Percentiles rank a stretch among this genome's conserved stretches.
Conservation (phyloP, 2,888 invertebrate genomes). For the Dioctria rufipes region DNA sequence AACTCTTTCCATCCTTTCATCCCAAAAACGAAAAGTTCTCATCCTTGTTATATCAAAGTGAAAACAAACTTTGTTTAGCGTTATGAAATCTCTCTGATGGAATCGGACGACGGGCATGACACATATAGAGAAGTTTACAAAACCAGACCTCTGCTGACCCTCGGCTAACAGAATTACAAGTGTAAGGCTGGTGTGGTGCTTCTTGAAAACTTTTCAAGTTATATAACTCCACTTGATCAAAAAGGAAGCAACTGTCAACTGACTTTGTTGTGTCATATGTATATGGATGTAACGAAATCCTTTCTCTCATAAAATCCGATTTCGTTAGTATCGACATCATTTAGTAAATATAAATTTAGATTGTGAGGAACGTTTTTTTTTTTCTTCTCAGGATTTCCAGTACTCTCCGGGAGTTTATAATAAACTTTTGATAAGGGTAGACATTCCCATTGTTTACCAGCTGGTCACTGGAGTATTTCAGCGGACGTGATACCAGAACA, state of each 20-base stretch:
- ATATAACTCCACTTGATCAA: slow-evolving; percentile 1
- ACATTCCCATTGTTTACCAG: slow-evolving; percentile 39
- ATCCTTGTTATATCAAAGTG: background rate
- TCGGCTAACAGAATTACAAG: slow-evolving; percentile 24
- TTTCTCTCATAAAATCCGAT: background rate
- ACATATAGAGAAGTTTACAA: background rate
- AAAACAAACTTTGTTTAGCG: slow-evolving; percentile 13
- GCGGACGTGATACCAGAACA: background rate
- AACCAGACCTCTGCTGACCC: background rate
- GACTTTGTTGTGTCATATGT: slow-evolving; percentile 5
- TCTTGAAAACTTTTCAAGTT: slow-evolving; percentile 22
- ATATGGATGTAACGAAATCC: background rate
- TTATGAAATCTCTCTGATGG: slow-evolving; percentile 9
- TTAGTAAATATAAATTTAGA: slow-evolving; percentile 25
- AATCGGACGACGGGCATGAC: background rate
- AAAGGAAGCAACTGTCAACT: slow-evolving; percentile 37
- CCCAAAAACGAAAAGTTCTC: background rate
- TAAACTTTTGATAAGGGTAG: slow-evolving; percentile 44
- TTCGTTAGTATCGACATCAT: background rate
- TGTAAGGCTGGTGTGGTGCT: background rate
- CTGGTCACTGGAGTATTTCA: slow-evolving; percentile 12
- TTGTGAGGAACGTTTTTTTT: slow-evolving; percentile 12
- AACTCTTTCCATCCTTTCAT: background rate
- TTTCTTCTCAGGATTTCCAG: background rate
- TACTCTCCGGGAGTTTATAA: background rate